These are phyloP conservation scores for Drosophila basisetae DNA, from an alignment of 2,888 invertebrate species.

Conservation along the genomic window DNA sequence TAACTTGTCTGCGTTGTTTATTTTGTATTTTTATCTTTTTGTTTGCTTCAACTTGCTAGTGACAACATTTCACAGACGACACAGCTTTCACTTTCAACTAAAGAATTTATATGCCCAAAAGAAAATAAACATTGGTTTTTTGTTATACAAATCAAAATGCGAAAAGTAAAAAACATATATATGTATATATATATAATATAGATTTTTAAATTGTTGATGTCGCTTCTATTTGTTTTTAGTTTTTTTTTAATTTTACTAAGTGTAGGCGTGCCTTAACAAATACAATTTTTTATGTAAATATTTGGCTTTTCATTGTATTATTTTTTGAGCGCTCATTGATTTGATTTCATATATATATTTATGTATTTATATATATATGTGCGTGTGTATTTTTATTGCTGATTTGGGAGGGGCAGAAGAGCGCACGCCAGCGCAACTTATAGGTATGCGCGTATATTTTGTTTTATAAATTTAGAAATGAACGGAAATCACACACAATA, in stretches of 20 bases:
- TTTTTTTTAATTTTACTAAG: conserved; percentile 8
- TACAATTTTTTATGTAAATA: conserved; percentile 5
- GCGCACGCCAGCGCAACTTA: conserved; percentile 34
- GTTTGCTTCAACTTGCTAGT: conserved; percentile 44
- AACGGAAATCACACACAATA: conserved; percentile 61
- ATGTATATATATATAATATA: conserved; percentile 3
- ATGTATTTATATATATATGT: not conserved
- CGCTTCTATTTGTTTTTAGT: not conserved
- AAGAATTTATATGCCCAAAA: conserved; percentile 59
- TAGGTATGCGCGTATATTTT: conserved; percentile 45
- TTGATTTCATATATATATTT: not conserved
- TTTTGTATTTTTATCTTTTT: conserved; percentile 16
- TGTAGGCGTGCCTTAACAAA: conserved; percentile 19
- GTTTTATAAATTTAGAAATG: conserved; percentile 76
- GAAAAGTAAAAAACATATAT: conserved; percentile 9
- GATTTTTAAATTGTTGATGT: conserved; percentile 23
- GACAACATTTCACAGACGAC: conserved; percentile 55
- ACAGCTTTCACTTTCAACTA: conserved; percentile 74
- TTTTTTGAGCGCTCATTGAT: conserved; percentile 1
- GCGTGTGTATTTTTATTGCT: conserved; percentile 18
- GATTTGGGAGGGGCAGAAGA: conserved; percentile 11
- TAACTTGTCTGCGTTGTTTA: conserved; percentile 46
- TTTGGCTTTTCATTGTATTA: not conserved
- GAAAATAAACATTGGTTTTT: conserved; percentile 58
- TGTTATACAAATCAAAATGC: conserved; percentile 23